phyloP scores from a whole-genome alignment of 2,888 invertebrate genomes.

The Thelaira solivaga region DNA sequence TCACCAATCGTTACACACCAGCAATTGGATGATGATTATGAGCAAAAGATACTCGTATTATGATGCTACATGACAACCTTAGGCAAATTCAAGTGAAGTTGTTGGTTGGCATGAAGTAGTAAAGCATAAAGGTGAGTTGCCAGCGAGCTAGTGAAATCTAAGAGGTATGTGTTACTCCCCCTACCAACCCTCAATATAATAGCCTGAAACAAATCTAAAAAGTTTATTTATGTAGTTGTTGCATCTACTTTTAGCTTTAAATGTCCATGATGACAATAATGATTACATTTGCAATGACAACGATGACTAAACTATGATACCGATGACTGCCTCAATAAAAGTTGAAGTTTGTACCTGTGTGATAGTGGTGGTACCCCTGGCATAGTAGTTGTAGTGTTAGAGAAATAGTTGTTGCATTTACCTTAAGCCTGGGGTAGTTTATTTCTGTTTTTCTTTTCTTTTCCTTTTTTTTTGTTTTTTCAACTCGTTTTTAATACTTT shows the following conservation, averaged over 20 bases:
- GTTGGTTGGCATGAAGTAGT: background rate
- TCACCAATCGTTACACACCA: background rate
- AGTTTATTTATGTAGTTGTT: constrained; percentile 42
- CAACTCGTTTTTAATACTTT: background rate
- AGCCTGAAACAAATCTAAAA: background rate
- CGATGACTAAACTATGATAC: constrained; percentile 7
- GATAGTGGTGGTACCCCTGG: constrained; percentile 5
- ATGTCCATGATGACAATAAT: constrained; percentile 57
- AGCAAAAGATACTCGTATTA: too few relatives aligned
- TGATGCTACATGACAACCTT: background rate
- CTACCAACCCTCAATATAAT: too few relatives aligned
- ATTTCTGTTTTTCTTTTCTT: constrained; percentile 1
- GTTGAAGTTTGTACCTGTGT: too few relatives aligned
- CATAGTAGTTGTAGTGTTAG: background rate
- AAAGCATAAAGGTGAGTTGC: constrained; percentile 2
- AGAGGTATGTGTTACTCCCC: too few relatives aligned
- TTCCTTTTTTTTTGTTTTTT: constrained; percentile 23
- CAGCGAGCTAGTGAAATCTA: background rate
- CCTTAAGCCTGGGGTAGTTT: constrained; percentile 42
- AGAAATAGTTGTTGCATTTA: constrained; percentile 12
- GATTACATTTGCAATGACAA: constrained; percentile 48
- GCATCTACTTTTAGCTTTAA: constrained; percentile 38
- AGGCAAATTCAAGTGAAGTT: background rate
- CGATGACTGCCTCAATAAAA: constrained; percentile 26
- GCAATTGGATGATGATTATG: background rate